Percentiles rank a stretch among this genome's conserved stretches.
phyloP scores from a whole-genome alignment of 2,888 invertebrate genomes.

The Melolontha melolontha region DNA sequence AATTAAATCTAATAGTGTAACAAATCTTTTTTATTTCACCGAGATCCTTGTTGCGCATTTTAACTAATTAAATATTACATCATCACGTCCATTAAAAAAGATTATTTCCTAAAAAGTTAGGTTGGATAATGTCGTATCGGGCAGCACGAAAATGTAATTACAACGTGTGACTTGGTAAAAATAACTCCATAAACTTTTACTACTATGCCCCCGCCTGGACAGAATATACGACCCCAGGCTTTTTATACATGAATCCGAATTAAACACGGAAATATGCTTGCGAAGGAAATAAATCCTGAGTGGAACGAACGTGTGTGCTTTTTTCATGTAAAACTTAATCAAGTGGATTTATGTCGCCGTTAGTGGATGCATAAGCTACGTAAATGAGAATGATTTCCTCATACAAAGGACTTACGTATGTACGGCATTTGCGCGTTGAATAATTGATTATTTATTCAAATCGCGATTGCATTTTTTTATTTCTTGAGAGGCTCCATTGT shows the following conservation, averaged over 20 bases:
- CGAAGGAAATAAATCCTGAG: conserved; percentile 25
- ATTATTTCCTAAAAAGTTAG: background rate
- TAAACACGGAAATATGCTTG: conserved; percentile 33
- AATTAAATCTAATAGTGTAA: too few relatives aligned
- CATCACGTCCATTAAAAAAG: background rate
- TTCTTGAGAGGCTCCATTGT: background rate
- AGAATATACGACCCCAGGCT: conserved; percentile 23
- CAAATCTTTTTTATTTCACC: conserved; percentile 1
- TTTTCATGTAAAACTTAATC: conserved; percentile 24
- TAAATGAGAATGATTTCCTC: conserved; percentile 29
- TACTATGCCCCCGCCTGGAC: background rate
- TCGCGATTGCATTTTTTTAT: conserved; percentile 2
- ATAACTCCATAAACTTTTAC: conserved; percentile 11
- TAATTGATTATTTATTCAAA: conserved; percentile 25
- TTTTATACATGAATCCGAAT: conserved; percentile 23
- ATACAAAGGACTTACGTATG: conserved; percentile 1
- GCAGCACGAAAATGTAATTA: conserved; percentile 14
- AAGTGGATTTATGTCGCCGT: conserved; percentile 14
- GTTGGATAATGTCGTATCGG: too few relatives aligned
- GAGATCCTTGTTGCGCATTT: background rate
- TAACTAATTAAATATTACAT: conserved; percentile 6
- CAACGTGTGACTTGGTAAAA: background rate
- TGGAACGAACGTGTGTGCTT: conserved; percentile 11
- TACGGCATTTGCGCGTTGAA: background rate
- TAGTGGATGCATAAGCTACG: conserved; percentile 13